A percentile compares a stretch with the other conserved stretches of the same genome.
Evolutionary conservation across 1,140 invertebrate species (phyloP).

Genomic region (Cydia strobilella): DNA sequence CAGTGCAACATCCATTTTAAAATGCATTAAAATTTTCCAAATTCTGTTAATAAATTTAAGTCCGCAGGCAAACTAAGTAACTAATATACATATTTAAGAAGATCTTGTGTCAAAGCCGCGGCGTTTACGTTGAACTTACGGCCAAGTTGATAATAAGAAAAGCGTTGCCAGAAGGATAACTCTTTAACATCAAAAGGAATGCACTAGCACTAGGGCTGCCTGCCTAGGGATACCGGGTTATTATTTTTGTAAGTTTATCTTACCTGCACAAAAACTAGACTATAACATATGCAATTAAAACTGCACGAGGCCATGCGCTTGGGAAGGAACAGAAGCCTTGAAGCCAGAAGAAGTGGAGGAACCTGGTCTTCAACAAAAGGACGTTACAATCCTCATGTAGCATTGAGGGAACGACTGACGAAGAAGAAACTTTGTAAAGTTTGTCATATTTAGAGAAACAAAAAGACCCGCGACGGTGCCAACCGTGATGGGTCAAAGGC

Average conservation of each 20-base stretch:
- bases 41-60: not conserved
- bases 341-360: too few relatives aligned
- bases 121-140: slow-evolving; percentile 45
- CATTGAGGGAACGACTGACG: too few relatives aligned
- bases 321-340: too few relatives aligned
- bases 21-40: not conserved
- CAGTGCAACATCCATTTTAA: not conserved
- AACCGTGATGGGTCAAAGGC: slow-evolving; percentile 32
- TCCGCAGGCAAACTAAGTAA: slow-evolving; percentile 32
- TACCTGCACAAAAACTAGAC: too few relatives aligned
- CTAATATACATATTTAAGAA: slow-evolving; percentile 37
- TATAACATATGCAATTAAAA: too few relatives aligned
- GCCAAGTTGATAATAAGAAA: slow-evolving; percentile 54
- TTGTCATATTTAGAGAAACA: not conserved
- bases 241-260: too few relatives aligned
- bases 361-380: too few relatives aligned
- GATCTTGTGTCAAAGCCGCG: not conserved
- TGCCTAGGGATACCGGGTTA: not conserved
- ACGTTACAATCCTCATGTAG: too few relatives aligned
- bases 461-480: not conserved
- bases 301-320: too few relatives aligned
- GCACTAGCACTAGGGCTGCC: slow-evolving; percentile 46
- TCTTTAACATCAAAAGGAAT: slow-evolving; percentile 55
- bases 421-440: too few relatives aligned
- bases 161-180: slow-evolving; percentile 46